phyloP scores from a whole-genome alignment of 1,140 invertebrate species.

The Trichonephila clavipes region DNA sequence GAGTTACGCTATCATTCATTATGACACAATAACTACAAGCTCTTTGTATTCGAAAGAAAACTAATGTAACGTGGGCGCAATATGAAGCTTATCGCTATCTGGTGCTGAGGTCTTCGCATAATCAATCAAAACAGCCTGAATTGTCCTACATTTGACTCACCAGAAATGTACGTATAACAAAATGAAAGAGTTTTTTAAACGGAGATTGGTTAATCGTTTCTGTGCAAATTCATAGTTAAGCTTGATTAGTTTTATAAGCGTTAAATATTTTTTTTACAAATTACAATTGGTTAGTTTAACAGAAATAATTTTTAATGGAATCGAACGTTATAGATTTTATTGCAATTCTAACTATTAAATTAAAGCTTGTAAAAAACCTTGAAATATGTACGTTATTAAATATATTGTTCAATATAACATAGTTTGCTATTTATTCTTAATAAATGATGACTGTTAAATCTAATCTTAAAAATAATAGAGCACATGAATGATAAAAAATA shows the following conservation, averaged over 20 bases:
- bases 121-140: conserved; percentile 4
- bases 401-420: too few relatives aligned
- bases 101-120: background rate
- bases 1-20: conserved; percentile 43
- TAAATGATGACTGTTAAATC: too few relatives aligned
- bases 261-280: background rate
- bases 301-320: too few relatives aligned
- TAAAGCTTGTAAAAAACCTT: too few relatives aligned
- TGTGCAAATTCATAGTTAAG: background rate
- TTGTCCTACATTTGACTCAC: conserved; percentile 4
- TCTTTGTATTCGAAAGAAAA: conserved; percentile 35
- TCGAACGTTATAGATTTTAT: too few relatives aligned
- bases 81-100: conserved; percentile 48
- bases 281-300: too few relatives aligned
- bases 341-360: too few relatives aligned
- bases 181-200: background rate
- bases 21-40: conserved; percentile 36
- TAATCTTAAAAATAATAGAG: too few relatives aligned
- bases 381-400: too few relatives aligned
- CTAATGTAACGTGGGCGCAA: conserved; percentile 14
- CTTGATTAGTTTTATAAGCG: background rate
- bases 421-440: too few relatives aligned
- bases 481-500: too few relatives aligned
- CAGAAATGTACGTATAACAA: background rate
- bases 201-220: background rate